phyloP scores from a whole-genome alignment of 2,888 invertebrate species.

The Napeogenes inachia region DNA sequence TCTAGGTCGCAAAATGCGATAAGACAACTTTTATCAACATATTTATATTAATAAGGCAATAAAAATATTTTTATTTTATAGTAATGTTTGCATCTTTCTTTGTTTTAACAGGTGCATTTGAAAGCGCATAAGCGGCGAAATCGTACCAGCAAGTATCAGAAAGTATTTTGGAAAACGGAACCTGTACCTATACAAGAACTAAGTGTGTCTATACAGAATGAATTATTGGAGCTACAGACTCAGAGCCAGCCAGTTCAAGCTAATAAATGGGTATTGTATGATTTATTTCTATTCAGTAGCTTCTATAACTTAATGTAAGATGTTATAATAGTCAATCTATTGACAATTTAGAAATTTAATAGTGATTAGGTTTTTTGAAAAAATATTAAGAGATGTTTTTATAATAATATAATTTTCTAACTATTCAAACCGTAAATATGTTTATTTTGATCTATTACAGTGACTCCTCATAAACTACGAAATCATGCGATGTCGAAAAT shows the following conservation, averaged over 20 bases:
- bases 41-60: too few species aligned
- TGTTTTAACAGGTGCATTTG: constrained; percentile 54
- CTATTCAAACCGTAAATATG: not conserved
- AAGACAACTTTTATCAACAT: too few species aligned
- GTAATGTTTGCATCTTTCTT: too few species aligned
- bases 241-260: constrained; percentile 8
- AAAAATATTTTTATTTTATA: too few species aligned
- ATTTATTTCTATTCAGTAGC: too few species aligned
- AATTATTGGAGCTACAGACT: constrained; percentile 51
- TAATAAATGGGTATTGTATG: constrained; percentile 12
- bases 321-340: too few species aligned
- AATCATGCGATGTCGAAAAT: not conserved
- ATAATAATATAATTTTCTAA: too few species aligned
- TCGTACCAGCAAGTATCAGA: constrained; percentile 48
- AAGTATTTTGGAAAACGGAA: constrained; percentile 59
- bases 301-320: too few species aligned
- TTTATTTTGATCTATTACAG: not conserved
- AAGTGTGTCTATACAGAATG: constrained; percentile 58
- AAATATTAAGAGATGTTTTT: too few species aligned
- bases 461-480: not conserved
- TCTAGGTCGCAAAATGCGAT: too few species aligned
- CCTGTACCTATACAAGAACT: constrained; percentile 63
- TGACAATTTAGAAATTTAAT: too few species aligned
- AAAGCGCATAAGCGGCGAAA: constrained; percentile 56
- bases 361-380: too few species aligned